These are phyloP conservation scores for Odocoileus hemionus DNA, from an alignment of 2,113 vertebrate species.

Conservation along the genomic window DNA sequence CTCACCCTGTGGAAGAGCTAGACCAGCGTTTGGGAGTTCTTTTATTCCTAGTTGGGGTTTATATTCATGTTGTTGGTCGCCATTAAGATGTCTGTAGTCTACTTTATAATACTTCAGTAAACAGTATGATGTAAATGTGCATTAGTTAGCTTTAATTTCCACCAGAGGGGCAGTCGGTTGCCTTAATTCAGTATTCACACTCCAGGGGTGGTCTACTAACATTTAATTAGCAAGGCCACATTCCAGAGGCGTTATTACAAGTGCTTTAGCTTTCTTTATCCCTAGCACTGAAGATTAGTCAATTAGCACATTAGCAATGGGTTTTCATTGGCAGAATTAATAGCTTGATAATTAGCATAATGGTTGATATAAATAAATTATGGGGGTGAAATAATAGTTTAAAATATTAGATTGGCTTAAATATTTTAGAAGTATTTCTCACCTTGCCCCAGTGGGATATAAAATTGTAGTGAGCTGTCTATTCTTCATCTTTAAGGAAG, in stretches of 20 bases:
- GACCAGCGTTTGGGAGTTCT: background rate
- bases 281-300: slow-evolving; percentile 24
- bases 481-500: background rate
- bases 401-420: background rate
- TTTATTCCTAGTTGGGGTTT: background rate
- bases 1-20: background rate
- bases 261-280: slow-evolving; percentile 24
- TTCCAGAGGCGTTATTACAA: background rate
- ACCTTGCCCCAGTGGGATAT: background rate
- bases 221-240: slow-evolving; percentile 45
- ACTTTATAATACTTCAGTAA: slow-evolving; percentile 18
- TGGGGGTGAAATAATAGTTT: background rate
- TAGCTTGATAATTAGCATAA: slow-evolving; percentile 13
- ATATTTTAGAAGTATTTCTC: background rate
- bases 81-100: slow-evolving; percentile 17
- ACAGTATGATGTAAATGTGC: background rate
- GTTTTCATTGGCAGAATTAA: slow-evolving; percentile 33
- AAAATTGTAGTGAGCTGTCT: background rate
- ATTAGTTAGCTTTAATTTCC: slow-evolving; percentile 32
- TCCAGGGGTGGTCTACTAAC: background rate
- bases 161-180: background rate
- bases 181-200: slow-evolving; percentile 26
- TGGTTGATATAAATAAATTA: slow-evolving; percentile 27
- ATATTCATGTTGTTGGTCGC: background rate
- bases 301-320: slow-evolving; percentile 39